These are phyloP conservation scores for Trichosurus vulpecula DNA, from an alignment of 2,797 vertebrate genomes.

Conservation along the genomic window DNA sequence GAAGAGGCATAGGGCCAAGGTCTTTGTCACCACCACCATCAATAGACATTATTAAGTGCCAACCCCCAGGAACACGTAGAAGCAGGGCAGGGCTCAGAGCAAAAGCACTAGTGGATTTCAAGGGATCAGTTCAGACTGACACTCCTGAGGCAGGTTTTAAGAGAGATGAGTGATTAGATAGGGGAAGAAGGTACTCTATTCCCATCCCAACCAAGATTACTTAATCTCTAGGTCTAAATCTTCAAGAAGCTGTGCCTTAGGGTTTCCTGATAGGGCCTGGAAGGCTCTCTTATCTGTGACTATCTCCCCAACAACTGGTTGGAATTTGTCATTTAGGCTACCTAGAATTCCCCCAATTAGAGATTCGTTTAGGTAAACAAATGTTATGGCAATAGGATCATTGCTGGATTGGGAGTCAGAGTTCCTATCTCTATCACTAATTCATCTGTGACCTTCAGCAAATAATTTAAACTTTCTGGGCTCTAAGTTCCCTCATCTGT, in stretches of 20 bases:
- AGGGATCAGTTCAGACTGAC: not conserved
- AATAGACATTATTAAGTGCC: not conserved
- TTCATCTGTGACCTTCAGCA: not conserved
- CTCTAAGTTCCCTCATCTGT: not conserved
- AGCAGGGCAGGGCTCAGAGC: not conserved
- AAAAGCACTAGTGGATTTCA: not conserved
- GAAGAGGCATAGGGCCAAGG: not conserved
- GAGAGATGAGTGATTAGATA: not conserved
- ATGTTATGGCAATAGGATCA: not conserved
- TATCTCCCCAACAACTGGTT: not conserved
- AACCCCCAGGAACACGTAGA: not conserved
- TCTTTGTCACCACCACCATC: not conserved
- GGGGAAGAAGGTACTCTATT: not conserved
- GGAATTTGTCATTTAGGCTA: not conserved
- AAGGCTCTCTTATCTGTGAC: too few relatives aligned
- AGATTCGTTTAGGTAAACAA: not conserved
- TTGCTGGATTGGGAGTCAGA: not conserved
- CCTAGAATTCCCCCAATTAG: not conserved
- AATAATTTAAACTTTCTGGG: not conserved
- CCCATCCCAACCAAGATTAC: not conserved
- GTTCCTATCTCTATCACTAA: not conserved
- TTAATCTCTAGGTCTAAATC: not conserved
- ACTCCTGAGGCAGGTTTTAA: not conserved
- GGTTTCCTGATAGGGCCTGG: not conserved
- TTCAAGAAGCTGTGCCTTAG: not conserved